Evolutionary conservation across 2,888 invertebrate species (phyloP).

Genomic region (Prosopocoilus inquinatus): DNA sequence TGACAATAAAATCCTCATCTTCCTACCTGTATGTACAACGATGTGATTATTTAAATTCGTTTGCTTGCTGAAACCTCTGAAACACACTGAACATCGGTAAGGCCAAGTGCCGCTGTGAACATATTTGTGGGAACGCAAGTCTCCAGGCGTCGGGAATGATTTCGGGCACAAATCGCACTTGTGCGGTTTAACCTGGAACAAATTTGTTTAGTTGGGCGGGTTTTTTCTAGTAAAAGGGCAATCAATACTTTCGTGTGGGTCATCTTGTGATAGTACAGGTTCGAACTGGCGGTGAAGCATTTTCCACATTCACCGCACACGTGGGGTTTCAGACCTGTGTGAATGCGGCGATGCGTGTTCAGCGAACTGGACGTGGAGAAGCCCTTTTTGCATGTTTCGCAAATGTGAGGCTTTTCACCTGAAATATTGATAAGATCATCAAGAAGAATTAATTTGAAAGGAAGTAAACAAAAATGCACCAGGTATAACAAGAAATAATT

Average conservation of each 20-base stretch:
- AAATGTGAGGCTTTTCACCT: conserved; percentile 92
- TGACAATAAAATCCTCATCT: too few relatives aligned
- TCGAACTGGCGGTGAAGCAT: conserved; percentile 88
- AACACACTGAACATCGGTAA: conserved; percentile 66
- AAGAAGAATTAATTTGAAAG: neutral
- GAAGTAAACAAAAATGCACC: neutral
- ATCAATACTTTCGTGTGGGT: conserved; percentile 85
- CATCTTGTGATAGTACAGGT: conserved; percentile 93
- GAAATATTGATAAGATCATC: conserved; percentile 31
- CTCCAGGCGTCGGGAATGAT: conserved; percentile 73
- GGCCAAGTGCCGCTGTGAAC: conserved; percentile 73
- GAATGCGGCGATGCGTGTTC: conserved; percentile 88
- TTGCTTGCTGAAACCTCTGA: conserved; percentile 69
- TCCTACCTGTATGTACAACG: conserved; percentile 57
- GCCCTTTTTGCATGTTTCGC: conserved; percentile 89
- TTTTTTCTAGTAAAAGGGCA: neutral
- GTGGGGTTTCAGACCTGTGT: conserved; percentile 90
- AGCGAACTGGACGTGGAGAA: conserved; percentile 89
- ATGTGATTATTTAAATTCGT: conserved; percentile 71
- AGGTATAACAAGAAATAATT: neutral
- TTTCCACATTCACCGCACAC: conserved; percentile 87
- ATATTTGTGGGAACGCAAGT: conserved; percentile 70
- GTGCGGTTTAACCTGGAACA: conserved; percentile 67
- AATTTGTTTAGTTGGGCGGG: conserved; percentile 1
- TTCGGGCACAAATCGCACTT: conserved; percentile 69